Conservation (phyloP, 2,797 vertebrate genomes). For the Scleropages formosus region DNA sequence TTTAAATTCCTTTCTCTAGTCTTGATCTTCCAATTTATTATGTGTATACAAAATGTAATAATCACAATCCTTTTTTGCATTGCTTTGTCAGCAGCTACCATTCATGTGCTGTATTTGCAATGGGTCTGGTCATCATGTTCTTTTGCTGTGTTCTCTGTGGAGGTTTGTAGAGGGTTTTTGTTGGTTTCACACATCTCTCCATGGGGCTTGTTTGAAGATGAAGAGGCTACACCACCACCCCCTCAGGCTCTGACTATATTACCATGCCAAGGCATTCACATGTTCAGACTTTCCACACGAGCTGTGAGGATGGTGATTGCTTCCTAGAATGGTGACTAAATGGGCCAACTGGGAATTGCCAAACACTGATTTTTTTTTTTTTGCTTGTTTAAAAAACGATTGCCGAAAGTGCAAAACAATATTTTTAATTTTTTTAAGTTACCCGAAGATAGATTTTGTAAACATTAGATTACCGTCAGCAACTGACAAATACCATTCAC, state of each 20-base stretch:
- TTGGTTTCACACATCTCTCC: neutral
- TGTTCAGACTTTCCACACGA: conserved; percentile 7
- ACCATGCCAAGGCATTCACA: neutral
- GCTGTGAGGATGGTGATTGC: neutral
- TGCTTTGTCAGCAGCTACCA: neutral
- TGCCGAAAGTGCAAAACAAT: too few species aligned
- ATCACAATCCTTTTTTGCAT: neutral
- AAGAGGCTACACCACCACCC: neutral
- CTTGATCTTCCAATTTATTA: too few species aligned
- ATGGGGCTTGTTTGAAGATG: neutral
- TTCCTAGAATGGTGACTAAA: conserved; percentile 15
- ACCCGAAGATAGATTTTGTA: too few species aligned
- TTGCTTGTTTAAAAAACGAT: too few species aligned
- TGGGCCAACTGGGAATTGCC: conserved; percentile 2
- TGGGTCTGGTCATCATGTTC: neutral
- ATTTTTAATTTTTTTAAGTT: too few species aligned
- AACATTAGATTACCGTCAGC: too few species aligned
- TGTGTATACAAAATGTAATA: too few species aligned
- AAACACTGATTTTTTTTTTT: conserved; percentile 9
- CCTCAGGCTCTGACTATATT: neutral
- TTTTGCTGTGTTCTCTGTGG: neutral
- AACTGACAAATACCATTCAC: too few species aligned
- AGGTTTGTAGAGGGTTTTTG: neutral
- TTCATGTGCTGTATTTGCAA: conserved; percentile 1
- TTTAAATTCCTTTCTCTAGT: too few species aligned